These are phyloP conservation scores for Tetragonula clypearis DNA, from an alignment of 1,140 invertebrate genomes.

Conservation along the genomic window DNA sequence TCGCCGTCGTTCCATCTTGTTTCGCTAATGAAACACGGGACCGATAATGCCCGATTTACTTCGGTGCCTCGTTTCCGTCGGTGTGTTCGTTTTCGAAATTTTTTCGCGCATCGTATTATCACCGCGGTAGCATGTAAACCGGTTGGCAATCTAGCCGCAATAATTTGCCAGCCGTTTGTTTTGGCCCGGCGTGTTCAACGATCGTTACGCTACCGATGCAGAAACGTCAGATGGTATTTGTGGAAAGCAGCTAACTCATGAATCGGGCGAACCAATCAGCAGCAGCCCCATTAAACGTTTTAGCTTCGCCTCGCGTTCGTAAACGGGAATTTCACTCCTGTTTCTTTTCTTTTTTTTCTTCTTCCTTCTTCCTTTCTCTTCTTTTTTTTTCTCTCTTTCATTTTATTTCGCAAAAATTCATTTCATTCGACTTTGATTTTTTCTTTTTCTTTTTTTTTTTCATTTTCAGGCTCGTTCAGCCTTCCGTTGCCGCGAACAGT, in stretches of 20 bases:
- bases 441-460: too few species aligned
- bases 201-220: constrained; percentile 40
- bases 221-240: constrained; percentile 30
- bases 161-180: constrained; percentile 34
- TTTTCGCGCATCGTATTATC: constrained; percentile 31
- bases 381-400: background rate
- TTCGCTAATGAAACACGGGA: background rate
- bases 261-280: constrained; percentile 37
- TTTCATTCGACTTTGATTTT: background rate
- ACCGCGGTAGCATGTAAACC: constrained; percentile 15
- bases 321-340: constrained; percentile 5
- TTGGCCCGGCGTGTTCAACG: constrained; percentile 22
- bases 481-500: too few species aligned
- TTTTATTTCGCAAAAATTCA: constrained; percentile 37
- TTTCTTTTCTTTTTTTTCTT: too few species aligned
- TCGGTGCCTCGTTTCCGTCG: background rate
- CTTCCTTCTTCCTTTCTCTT: too few species aligned
- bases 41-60: constrained; percentile 16
- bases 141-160: constrained; percentile 7
- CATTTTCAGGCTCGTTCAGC: too few species aligned
- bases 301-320: constrained; percentile 8
- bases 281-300: constrained; percentile 37
- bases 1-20: background rate
- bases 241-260: constrained; percentile 24
- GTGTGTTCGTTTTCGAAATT: constrained; percentile 29